A percentile compares a stretch with the other conserved stretches of the same genome.
These are phyloP conservation scores for Anarsia innoxiella DNA, from an alignment of 2,888 invertebrate genomes.

Conservation along the genomic window DNA sequence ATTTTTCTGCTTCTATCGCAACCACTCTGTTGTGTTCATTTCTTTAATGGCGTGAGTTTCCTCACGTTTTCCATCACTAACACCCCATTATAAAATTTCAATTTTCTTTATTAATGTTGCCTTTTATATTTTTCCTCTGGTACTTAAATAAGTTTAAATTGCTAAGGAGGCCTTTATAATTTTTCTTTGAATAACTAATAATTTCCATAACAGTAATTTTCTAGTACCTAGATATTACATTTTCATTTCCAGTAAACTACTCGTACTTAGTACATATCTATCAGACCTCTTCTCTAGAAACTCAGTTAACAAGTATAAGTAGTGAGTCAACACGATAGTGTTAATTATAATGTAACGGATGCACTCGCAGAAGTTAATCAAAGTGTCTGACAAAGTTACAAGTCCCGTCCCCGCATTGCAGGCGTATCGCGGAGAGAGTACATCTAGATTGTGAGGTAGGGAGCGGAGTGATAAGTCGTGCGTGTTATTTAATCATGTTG, in stretches of 20 bases:
- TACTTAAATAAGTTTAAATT: too few species aligned
- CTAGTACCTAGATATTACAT: too few species aligned
- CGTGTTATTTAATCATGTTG: conserved; percentile 51
- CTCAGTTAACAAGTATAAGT: too few species aligned
- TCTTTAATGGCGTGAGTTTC: conserved; percentile 17
- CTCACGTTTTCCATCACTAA: conserved; percentile 30
- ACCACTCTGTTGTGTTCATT: background rate
- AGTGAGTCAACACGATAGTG: background rate
- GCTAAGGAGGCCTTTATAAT: too few species aligned
- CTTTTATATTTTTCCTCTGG: background rate
- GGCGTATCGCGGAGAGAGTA: conserved; percentile 6
- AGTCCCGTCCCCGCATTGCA: conserved; percentile 14
- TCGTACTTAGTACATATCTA: too few species aligned
- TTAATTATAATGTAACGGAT: conserved; percentile 5
- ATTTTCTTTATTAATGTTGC: conserved; percentile 9
- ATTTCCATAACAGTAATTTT: too few species aligned
- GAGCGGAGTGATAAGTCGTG: conserved; percentile 35
- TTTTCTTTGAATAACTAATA: too few species aligned
- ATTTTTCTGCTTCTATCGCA: background rate
- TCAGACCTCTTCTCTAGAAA: too few species aligned
- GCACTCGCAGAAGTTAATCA: conserved; percentile 6
- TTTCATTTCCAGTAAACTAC: too few species aligned
- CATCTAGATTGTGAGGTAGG: too few species aligned
- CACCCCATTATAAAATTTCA: conserved; percentile 11
- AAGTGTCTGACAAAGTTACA: conserved; percentile 3